A percentile compares a stretch with the other conserved stretches of the same genome.
Conservation (phyloP, 2,888 invertebrate species). For the Antheraea yamamai region DNA sequence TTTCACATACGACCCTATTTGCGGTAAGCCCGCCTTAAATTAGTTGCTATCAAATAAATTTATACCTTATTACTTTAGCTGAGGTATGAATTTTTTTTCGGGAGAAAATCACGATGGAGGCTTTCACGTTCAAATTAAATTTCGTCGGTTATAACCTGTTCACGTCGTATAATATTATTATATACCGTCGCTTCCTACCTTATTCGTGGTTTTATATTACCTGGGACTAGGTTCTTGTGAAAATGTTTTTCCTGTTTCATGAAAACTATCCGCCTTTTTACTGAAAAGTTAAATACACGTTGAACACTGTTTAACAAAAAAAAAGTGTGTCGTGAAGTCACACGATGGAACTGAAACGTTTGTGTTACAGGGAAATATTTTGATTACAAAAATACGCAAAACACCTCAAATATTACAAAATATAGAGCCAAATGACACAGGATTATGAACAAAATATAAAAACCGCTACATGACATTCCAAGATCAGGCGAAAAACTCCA, state of each 20-base stretch:
- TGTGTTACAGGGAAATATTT: too few relatives aligned
- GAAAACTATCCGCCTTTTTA: too few relatives aligned
- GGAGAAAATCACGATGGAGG: background rate
- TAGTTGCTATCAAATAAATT: background rate
- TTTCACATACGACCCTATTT: background rate
- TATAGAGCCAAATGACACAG: too few relatives aligned
- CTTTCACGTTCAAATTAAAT: slow-evolving; percentile 3
- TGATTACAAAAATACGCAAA: too few relatives aligned
- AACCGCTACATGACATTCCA: too few relatives aligned
- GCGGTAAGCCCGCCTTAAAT: background rate
- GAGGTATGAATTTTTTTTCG: background rate
- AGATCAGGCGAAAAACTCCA: too few relatives aligned
- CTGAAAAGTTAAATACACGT: too few relatives aligned
- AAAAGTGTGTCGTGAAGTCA: too few relatives aligned
- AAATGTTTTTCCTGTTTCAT: background rate
- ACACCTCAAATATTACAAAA: too few relatives aligned
- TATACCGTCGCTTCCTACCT: background rate
- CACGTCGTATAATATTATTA: background rate
- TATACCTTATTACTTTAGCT: background rate
- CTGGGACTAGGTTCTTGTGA: background rate
- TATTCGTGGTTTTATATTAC: background rate
- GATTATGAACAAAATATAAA: too few relatives aligned
- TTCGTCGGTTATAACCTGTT: background rate
- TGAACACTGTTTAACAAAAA: too few relatives aligned
- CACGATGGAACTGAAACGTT: too few relatives aligned